phyloP scores from a whole-genome alignment of 1,140 invertebrate genomes.

The Bombus sylvicola region DNA sequence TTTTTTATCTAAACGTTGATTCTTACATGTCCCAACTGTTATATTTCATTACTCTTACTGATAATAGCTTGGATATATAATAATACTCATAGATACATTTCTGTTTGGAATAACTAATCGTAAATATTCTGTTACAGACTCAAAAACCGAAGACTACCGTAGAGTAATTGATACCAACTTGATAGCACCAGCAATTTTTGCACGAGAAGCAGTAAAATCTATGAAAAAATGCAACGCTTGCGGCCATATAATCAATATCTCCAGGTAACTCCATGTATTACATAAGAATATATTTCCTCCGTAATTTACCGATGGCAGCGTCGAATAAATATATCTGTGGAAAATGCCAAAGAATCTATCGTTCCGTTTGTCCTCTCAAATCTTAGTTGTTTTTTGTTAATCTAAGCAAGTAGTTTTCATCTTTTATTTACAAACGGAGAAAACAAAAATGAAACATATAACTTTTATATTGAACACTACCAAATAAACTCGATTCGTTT shows the following conservation, averaged over 20 bases:
- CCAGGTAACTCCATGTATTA: slow-evolving; percentile 77
- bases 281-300: too few species aligned
- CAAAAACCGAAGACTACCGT: slow-evolving; percentile 77
- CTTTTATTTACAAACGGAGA: too few species aligned
- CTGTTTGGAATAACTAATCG: too few species aligned
- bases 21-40: rapidly evolving
- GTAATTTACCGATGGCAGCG: rapidly evolving
- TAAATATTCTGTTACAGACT: background rate
- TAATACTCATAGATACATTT: background rate
- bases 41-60: background rate
- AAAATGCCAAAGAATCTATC: too few species aligned
- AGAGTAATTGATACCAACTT: slow-evolving; percentile 87
- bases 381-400: too few species aligned
- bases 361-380: too few species aligned
- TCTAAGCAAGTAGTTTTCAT: too few species aligned
- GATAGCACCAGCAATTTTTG: slow-evolving; percentile 83
- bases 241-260: slow-evolving; percentile 85
- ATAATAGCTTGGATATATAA: background rate
- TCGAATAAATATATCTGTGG: rapidly evolving
- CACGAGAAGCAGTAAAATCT: slow-evolving; percentile 81
- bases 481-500: too few species aligned
- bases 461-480: too few species aligned
- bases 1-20: too few species aligned
- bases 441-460: too few species aligned
- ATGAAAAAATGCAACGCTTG: slow-evolving; percentile 76